Evolutionary conservation across 2,888 invertebrate species (phyloP), one percentile per base, ranked within the genome.

Genomic region (Chymomyza caudatula): DNA sequence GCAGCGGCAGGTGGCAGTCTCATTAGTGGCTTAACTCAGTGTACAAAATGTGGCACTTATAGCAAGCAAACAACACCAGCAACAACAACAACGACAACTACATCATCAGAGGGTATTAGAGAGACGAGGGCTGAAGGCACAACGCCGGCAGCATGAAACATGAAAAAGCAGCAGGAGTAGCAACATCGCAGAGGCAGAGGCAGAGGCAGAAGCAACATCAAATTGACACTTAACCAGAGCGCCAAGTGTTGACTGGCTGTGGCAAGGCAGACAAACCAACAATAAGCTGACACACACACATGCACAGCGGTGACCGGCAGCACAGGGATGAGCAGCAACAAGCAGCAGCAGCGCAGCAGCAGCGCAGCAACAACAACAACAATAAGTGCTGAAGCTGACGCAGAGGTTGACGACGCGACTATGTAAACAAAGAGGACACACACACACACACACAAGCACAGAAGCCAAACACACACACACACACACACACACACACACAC

Each of bases 1-100:
- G 84, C 81, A 81, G 78, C 81, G 86, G 85, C 81, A 81, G 81
- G 81, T 81, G 82, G 85, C 79, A 71, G 77, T 66, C 82, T 82
- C 82, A 82, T 82, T 82, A 82, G 82, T 82, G 86, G 86, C 86
- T 77, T 80, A 84, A 74, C 73, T 86, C 73, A 74, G 64, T 76
- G 69, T 73, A 86, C 85, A 86, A 78, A 82, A 81, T 84, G 86
- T 76, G 76, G 82, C 82, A 82, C 78, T 86, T 79, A 81, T 78
- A 73, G 85, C 84, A 69, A 77, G 69, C 77, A 73, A 67, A 51
- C 44, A 58, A 49, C 37, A 49, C 23, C 54, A 54, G 29, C 37
- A 25, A 37, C 29, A 47, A 37, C 65, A 69, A 58, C 65, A 51
- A 47, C 57, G 60, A 65, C 54, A 56, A 59, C 47, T 19, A 47